Evolutionary conservation across 2,113 vertebrate species (phyloP), one percentile per base, ranked within the genome.

Genomic region (Australoheros scitulus): DNA sequence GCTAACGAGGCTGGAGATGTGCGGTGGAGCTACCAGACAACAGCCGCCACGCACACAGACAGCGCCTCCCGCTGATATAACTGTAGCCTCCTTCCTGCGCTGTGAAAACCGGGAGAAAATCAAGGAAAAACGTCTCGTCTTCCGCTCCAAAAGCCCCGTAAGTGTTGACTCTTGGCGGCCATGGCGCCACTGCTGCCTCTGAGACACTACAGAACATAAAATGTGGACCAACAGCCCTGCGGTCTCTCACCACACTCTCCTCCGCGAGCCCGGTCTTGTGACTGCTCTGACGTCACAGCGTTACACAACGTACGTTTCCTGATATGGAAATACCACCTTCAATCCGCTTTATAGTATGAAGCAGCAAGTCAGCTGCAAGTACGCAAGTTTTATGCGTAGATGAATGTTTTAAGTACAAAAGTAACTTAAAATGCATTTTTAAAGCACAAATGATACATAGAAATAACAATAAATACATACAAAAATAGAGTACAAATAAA

Each of bases 231-330:
- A 43, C 79, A 7, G 77, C 76, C 15, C 24, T 7, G 76, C 24
- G 59, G 56, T 79, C 83, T 61, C 83, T 17, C 14, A 34, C 36
- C 77, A 32, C 81, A 24, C 81, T 65, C 41, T 0, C 41, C 55
- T 72, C 77, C 5, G 68, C 78, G 8, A 41, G 59, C 47, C 1
- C 17, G 76, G 93, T 96, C 95, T 94, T 92, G 91, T 96, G 95
- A 95, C 95, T 89, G 61, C 61, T 79, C 52, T 94, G 95, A 96
- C 95, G 95, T 95, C 94, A 57, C 52, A 3, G 1, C 61, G 6
- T 94, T 94, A 95, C 93, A 92, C 91, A 95, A 95, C 50, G 11
- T 1, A 2, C 61, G 61, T 77, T 74, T 88, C 92, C 90, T 88
- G 86, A 93, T 91, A 95, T 89, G 93, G 90, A 58, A 61, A 77